Evolutionary conservation across 2,113 vertebrate species (phyloP), one percentile per base, ranked within the genome.

Genomic region (Heterotilapia buettikoferi): DNA sequence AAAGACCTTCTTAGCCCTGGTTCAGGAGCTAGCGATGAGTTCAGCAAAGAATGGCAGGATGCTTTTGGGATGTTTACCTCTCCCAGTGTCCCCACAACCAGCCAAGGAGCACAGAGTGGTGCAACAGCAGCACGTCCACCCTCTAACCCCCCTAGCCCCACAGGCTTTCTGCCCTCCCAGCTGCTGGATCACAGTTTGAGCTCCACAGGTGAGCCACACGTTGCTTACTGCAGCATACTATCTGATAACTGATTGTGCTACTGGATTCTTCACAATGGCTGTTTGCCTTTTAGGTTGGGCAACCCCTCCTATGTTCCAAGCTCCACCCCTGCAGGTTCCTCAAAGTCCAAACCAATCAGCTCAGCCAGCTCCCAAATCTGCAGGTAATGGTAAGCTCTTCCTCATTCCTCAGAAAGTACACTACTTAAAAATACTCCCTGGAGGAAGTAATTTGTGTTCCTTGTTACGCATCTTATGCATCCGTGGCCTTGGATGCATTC

Each of bases 161-260:
- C 96, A 0, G 94, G 94, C 79, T 98, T 98, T 93, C 94, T 97
- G 81, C 97, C 97, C 29, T 98, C 98, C 31, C 97, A 98, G 45
- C 96, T 98, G 45, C 96, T 98, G 81, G 97, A 98, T 88, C 96
- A 97, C 88, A 97, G 97, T 53, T 95, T 97, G 84, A 96, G 96
- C 36, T 91, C 96, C 6, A 93, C 96, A 93, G 97, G 97, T 96
- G 29, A 71, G 92, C 18, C 79, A 38, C 33, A 26, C 12, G 33
- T 76, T 90, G 5, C 90, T 45, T 33, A 29, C 43, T 71, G 57
- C 87, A 82, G 24, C 79, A 88, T 71, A 4, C 18, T 5, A 24
- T 47, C 40, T 73, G 40, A 73, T 73, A 73, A 29, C 9, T 12
- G 68, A 29, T 80, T 79, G 71, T 50, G 24, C 45, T 50, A 29